Evolutionary conservation across 1,140 invertebrate genomes (phyloP).

Genomic region (Pemphigus obesinymphae): DNA sequence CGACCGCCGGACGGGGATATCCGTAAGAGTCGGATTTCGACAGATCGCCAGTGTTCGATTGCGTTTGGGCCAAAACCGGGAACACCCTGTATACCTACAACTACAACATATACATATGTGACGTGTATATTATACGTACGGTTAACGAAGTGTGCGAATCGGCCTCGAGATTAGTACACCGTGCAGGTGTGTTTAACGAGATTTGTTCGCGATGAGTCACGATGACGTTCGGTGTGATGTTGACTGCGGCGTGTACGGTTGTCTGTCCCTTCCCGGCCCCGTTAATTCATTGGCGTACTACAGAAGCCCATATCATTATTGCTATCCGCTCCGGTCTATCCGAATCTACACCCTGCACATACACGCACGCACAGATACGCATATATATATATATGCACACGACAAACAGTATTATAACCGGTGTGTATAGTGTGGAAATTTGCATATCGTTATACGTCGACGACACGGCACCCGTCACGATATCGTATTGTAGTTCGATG

Average conservation of each 20-base stretch:
- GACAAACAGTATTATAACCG: too few species aligned
- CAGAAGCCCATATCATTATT: too few species aligned
- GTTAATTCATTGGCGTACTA: not conserved
- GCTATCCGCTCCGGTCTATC: too few species aligned
- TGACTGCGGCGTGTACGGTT: not conserved
- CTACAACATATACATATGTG: not conserved
- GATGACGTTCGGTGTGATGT: not conserved
- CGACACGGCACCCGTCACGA: not conserved
- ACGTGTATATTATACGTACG: not conserved
- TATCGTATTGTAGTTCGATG: not conserved
- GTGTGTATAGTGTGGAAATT: not conserved
- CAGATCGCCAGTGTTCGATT: too few species aligned
- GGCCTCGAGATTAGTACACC: not conserved
- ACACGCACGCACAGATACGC: too few species aligned
- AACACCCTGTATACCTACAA: too few species aligned
- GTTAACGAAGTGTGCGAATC: slow-evolving; percentile 15
- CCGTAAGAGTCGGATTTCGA: too few species aligned
- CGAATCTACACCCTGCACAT: not conserved
- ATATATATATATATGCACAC: too few species aligned
- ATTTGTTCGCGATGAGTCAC: slow-evolving; percentile 18
- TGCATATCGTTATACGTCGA: slow-evolving; percentile 9
- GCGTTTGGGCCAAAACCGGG: too few species aligned
- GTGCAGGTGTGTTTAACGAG: slow-evolving; percentile 17
- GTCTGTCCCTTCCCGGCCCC: not conserved
- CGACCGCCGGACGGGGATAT: too few species aligned